Percentiles rank a stretch among this genome's conserved stretches.
Conservation (phyloP, 2,888 invertebrate genomes). For the Tridacna gigas region DNA sequence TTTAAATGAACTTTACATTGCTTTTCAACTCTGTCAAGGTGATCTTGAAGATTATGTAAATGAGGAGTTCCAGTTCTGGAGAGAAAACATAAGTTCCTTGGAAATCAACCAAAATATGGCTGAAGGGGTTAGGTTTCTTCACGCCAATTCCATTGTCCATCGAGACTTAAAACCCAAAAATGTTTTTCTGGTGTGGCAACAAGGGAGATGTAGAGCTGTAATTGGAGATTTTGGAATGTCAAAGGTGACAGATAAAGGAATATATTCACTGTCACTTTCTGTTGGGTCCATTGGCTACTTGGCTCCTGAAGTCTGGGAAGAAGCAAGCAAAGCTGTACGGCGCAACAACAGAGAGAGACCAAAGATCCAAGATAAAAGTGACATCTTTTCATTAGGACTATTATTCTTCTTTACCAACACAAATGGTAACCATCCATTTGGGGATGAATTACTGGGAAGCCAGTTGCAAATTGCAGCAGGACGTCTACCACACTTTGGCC, state of each 20-base stretch:
- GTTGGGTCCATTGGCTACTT: slow-evolving; percentile 20
- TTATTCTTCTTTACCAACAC: slow-evolving; percentile 7
- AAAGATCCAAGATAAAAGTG: slow-evolving; percentile 19
- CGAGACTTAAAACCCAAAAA: slow-evolving; percentile 13
- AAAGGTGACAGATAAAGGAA: slow-evolving; percentile 7
- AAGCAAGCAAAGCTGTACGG: slow-evolving; percentile 6
- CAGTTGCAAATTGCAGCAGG: slow-evolving; percentile 9
- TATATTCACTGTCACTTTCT: slow-evolving; percentile 4
- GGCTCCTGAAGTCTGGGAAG: slow-evolving; percentile 21
- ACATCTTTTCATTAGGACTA: slow-evolving; percentile 17
- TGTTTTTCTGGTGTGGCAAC: slow-evolving; percentile 13
- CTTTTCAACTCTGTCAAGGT: slow-evolving; percentile 19
- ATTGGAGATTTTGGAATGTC: slow-evolving; percentile 18
- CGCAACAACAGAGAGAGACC: neutral
- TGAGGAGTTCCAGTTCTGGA: slow-evolving; percentile 22
- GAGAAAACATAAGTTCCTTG: neutral
- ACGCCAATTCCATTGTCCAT: slow-evolving; percentile 12
- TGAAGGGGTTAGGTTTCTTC: slow-evolving; percentile 16
- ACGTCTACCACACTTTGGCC: neutral
- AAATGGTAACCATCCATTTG: slow-evolving; percentile 5
- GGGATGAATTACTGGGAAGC: slow-evolving; percentile 3
- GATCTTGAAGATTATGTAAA: slow-evolving; percentile 20
- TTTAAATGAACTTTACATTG: slow-evolving; percentile 5
- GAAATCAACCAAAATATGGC: slow-evolving; percentile 11
- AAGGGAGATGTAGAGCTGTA: slow-evolving; percentile 6